Evolutionary conservation across 2,797 vertebrate genomes (phyloP).

Genomic region (Lindbergichthys nudifrons): DNA sequence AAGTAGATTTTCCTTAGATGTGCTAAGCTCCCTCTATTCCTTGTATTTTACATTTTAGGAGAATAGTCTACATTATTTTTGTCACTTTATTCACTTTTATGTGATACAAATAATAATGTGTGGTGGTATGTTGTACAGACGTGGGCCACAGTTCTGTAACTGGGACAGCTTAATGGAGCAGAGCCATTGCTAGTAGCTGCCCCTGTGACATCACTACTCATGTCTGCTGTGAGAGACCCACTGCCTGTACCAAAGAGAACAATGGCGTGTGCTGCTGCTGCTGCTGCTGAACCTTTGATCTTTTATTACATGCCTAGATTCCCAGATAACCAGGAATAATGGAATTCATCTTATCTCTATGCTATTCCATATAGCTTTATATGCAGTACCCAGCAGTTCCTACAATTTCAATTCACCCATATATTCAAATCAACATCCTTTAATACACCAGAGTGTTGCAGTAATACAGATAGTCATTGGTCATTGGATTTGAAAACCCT

Average conservation of each 20-base stretch:
- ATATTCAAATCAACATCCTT: neutral
- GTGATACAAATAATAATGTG: neutral
- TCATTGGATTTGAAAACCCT: neutral
- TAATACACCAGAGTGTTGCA: neutral
- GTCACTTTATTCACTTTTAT: neutral
- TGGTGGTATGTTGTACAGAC: neutral
- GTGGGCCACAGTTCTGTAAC: constrained; percentile 1
- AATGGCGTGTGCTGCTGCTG: neutral
- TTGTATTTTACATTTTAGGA: neutral
- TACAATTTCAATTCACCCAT: neutral
- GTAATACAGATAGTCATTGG: neutral
- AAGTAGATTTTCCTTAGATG: neutral
- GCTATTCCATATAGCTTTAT: neutral
- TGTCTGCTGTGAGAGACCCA: neutral
- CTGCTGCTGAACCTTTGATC: neutral
- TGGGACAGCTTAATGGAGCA: constrained; percentile 5
- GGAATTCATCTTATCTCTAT: neutral
- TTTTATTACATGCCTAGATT: neutral
- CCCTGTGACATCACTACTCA: neutral
- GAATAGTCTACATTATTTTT: neutral
- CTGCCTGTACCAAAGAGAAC: neutral
- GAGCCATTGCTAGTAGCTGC: neutral
- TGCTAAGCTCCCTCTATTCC: neutral
- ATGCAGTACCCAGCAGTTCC: neutral
- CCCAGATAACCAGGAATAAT: neutral